Evolutionary conservation across 2,888 invertebrate genomes (phyloP), one percentile per base, ranked within the genome.

Genomic region (Acanthosepion lycidas): DNA sequence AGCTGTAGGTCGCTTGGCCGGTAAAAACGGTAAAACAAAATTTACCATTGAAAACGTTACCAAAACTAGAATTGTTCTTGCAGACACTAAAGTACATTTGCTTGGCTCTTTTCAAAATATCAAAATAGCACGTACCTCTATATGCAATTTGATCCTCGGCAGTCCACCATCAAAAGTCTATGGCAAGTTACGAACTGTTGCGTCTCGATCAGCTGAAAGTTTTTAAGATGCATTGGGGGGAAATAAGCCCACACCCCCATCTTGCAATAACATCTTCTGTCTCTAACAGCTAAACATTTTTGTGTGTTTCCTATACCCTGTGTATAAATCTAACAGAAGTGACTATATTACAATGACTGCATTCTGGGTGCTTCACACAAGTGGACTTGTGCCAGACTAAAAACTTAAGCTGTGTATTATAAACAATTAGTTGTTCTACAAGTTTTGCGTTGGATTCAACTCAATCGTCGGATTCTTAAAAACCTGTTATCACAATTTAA

Each of bases 41-140:
- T 99, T 99, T 97, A 99, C 99, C 0, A 99, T 99, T 96, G 99
- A 99, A 98, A 99, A 99, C 97, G 99, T 99, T 0, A 99, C 99
- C 0, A 99, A 99, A 98, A 99, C 99, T 0, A 98, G 99, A 97
- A 99, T 99, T 97, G 99, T 99, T 51, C 98, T 99, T 95, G 99
- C 99, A 48, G 99, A 99, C 97, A 98, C 93, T 26, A 93, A 93
- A 93, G 53, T 93, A n/a, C 93, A 93, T 51, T 64, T 59, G n/a
- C 64, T 64, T 26, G 49, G 49, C 28, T 94, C 91, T 48, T 94
- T 94, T 48, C 94, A 94, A 55, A 94, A 64, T 64, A 64, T 64
- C 91, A 64, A 64, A 78, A 64, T 28, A 23, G 64, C 94, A 12
- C 94, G 64, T 42, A 55, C 23, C 23, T 91, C 94, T 91, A 64